Conservation (phyloP, 2,113 vertebrate genomes). For the Merops nubicus region DNA sequence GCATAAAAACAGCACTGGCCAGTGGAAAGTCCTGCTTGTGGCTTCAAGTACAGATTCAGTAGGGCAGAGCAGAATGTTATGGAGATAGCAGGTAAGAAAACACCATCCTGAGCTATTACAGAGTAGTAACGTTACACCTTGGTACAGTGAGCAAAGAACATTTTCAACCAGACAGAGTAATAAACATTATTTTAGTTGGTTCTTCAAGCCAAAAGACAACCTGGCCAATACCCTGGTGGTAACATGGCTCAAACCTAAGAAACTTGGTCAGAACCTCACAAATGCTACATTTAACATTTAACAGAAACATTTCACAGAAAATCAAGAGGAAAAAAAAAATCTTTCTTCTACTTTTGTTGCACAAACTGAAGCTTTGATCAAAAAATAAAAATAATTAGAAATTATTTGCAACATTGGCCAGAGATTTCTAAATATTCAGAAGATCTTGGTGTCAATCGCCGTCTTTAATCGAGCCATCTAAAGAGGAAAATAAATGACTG, state of each 20-base stretch:
- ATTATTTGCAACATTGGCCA: not conserved
- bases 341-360: not conserved
- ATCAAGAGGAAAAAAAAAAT: not conserved
- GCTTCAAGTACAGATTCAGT: not conserved
- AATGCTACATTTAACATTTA: no score
- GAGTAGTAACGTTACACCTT: not conserved
- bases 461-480: fast-evolving
- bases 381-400: not conserved
- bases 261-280: not conserved
- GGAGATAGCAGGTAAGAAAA: not conserved
- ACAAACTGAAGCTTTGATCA: not conserved
- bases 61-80: not conserved
- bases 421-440: not conserved
- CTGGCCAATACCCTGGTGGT: not conserved
- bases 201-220: not conserved
- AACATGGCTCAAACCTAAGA: fast-evolving
- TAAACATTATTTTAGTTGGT: not conserved
- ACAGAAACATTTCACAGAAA: not conserved
- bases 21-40: no score
- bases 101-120: not conserved
- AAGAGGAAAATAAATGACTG: not conserved
- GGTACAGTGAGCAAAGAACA: not conserved
- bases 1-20: not conserved
- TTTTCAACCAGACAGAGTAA: no score
- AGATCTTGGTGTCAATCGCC: not conserved